Evolutionary conservation across 2,888 invertebrate species (phyloP), one percentile per base, ranked within the genome.

Genomic region (Calliopum simillimum): DNA sequence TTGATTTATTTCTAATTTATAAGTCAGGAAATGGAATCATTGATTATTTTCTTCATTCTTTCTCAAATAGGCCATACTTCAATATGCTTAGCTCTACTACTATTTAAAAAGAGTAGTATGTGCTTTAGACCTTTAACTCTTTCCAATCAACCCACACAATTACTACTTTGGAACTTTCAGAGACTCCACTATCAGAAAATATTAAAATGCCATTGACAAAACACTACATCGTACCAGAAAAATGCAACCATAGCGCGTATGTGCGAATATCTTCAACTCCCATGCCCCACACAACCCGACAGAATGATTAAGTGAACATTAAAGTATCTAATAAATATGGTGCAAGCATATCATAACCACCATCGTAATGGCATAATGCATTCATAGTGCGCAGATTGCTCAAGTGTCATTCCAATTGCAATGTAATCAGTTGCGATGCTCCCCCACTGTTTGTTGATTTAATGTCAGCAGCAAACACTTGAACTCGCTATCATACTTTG

Each of bases 371-470:
- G 8, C 4, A 33, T 8, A 8, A 8, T 6, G 33, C 33, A 33
- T 33, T 33, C 33, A 33, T 33, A 33, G 33, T 2, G 8, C 33
- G 33, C 8, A 33, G 33, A 58, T 33, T 33, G 58, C 58, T 16
- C 46, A 33, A 67, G 47, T 58, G 58, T 56, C 65, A 56, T 44
- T 66, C 19, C 65, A 66, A 46, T 46, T 55, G 44, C 55, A 46
- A 12, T 16, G 61, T 65, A 53, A 67, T 70, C 55, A 59, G 21
- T n/a, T 19, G 41, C 41, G 72, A 69, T 65, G 72, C 67, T 56
- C 71, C 68, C 73, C 71, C 68, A 70, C 70, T 70, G 71, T 44
- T 70, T 58, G 62, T 49, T 65, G 63, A 69, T 59, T 53, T 21
- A 23, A 16, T 25, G 58, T 55, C 70, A 68, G 63, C 43, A 64